Base-by-base conservation (phyloP, 2,113 vertebrate species). In the Oreotrochilus melanogaster region DNA sequence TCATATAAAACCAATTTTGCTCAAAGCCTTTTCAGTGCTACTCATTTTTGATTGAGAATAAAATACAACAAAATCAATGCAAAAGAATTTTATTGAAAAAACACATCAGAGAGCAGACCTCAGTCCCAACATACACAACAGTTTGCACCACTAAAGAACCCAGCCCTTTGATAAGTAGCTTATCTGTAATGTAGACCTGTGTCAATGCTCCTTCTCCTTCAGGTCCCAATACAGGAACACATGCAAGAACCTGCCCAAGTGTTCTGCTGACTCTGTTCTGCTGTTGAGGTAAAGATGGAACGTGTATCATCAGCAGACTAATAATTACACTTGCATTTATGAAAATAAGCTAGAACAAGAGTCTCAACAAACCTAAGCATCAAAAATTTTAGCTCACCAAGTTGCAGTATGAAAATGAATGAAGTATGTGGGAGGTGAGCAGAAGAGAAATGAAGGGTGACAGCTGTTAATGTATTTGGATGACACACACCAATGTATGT, bases 401-500 rank as follows among this genome's bases (percentile, higher is more conserved):
- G n/a, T 25, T 85, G 57, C 61, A 57, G 28, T 30, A 19, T 45
- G 39, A 65, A 72, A 69, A 79, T 53, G 14, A 81, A 50, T 4
- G 3, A 81, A 51, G 48, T 43, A 67, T 1, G 35, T 65, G 78
- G 87, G 84, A 87, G 71, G 66, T 16, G 62, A 69, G 66, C 61
- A 85, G 81, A 75, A 37, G 70, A 94, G 80, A 84, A 91, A 78
- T 21, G 35, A 89, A 78, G n/a, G 35, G 78, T 58, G 72, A 64
- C 88, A 95, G 80, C 84, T 95, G 69, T 39, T 78, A 64, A 67
- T 33, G 78, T 67, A 28, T 43, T 91, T 78, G 66, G 86, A 60
- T 3, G 14, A 84, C 76, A 87, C 66, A 86, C 60, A 56, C 56
- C 92, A 66, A 5, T 23, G 70, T 61, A 54, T 89, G 72, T 58